phyloP scores from a whole-genome alignment of 2,113 vertebrate species.

The Cinclus mexicanus region DNA sequence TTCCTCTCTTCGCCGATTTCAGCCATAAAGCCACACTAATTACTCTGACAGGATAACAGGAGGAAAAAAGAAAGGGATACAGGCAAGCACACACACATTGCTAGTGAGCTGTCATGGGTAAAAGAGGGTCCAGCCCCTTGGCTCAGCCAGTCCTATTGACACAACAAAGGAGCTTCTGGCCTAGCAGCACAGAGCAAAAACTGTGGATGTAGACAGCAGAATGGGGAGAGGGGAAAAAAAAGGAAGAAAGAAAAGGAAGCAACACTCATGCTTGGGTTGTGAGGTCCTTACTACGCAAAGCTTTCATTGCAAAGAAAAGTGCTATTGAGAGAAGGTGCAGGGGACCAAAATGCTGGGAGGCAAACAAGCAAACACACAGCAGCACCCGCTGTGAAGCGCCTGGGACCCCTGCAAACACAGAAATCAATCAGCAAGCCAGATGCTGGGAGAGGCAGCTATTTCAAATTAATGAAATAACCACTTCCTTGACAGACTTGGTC shows the following conservation, averaged over 20 bases:
- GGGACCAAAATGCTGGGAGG: not conserved
- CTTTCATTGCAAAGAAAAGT: slow-evolving; percentile 31
- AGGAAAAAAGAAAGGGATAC: not conserved
- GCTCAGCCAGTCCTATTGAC: not conserved
- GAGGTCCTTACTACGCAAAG: slow-evolving; percentile 2
- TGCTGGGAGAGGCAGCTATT: not conserved
- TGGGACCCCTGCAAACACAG: not conserved
- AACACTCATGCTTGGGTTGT: not conserved
- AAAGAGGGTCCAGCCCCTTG: not conserved
- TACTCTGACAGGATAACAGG: not conserved
- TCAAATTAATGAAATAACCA: not conserved
- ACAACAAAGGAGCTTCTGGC: slow-evolving; percentile 33
- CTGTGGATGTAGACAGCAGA: not conserved
- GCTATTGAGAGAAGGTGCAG: slow-evolving; percentile 39
- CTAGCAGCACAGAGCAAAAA: not conserved
- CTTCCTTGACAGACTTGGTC: not conserved
- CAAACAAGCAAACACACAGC: not conserved
- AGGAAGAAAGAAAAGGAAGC: slow-evolving; percentile 36
- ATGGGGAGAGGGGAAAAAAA: not conserved
- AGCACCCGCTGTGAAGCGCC: not conserved
- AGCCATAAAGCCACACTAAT: slow-evolving; percentile 29
- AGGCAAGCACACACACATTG: not conserved
- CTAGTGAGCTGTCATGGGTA: not conserved
- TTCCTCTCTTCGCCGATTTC: not conserved
- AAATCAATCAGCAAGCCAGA: not conserved